Conservation (phyloP, 2,888 invertebrate genomes). For the Nycteola revayana region DNA sequence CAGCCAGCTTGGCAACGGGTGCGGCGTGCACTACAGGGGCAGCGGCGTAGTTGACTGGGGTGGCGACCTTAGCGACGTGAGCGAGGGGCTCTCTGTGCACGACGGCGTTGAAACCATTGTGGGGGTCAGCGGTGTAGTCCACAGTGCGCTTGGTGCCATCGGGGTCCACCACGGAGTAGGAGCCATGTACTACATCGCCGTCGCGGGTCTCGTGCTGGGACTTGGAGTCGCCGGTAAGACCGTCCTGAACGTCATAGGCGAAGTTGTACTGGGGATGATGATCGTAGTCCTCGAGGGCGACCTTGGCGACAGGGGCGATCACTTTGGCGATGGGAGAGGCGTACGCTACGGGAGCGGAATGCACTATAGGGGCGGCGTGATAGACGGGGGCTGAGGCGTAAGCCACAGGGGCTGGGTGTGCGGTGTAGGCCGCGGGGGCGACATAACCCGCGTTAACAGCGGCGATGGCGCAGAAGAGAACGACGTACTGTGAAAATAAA, state of each 20-base stretch:
- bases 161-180: conserved; percentile 71
- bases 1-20: conserved; percentile 33
- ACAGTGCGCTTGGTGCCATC: conserved; percentile 75
- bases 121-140: conserved; percentile 72
- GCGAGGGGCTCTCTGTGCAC: conserved; percentile 64
- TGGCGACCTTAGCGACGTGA: conserved; percentile 50
- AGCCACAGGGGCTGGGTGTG: conserved; percentile 37
- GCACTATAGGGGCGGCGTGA: conserved; percentile 53
- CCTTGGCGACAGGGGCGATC: conserved; percentile 30
- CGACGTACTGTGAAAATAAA: conserved; percentile 52
- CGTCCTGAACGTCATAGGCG: conserved; percentile 34
- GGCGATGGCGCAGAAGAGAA: conserved; percentile 58
- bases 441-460: not conserved
- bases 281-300: conserved; percentile 12
- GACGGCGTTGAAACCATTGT: conserved; percentile 76
- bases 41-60: conserved; percentile 27
- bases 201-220: conserved; percentile 70
- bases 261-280: no score
- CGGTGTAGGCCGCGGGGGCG: conserved; percentile 29
- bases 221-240: conserved; percentile 68
- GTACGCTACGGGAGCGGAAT: conserved; percentile 42
- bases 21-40: conserved; percentile 34
- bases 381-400: conserved; percentile 82
- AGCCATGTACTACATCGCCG: conserved; percentile 73
- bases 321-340: conserved; percentile 22